Conservation (phyloP, 2,888 invertebrate genomes). For the Taenaris catops region DNA sequence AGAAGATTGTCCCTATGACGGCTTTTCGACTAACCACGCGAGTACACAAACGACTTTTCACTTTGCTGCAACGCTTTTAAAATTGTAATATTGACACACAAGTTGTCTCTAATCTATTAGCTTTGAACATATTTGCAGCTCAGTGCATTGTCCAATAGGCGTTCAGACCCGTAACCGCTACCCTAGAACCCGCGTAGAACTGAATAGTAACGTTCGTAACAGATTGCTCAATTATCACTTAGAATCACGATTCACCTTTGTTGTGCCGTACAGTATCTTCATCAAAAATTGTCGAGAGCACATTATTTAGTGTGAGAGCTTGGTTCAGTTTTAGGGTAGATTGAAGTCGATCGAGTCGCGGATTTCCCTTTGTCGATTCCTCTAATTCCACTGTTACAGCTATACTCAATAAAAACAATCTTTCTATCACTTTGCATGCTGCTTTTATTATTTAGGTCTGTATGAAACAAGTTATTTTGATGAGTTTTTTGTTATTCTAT, state of each 20-base stretch:
- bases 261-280: constrained; percentile 64
- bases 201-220: constrained; percentile 68
- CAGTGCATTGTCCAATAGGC: constrained; percentile 61
- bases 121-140: constrained; percentile 53
- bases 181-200: constrained; percentile 69
- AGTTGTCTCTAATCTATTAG: constrained; percentile 9
- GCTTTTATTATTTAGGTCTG: constrained; percentile 68
- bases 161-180: constrained; percentile 75
- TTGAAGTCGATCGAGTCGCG: constrained; percentile 66
- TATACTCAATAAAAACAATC: constrained; percentile 64
- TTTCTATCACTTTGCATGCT: constrained; percentile 73
- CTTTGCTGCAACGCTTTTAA: constrained; percentile 60
- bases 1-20: constrained; percentile 63
- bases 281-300: constrained; percentile 67
- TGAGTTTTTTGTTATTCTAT: constrained; percentile 30
- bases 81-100: constrained; percentile 9
- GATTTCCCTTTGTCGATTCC: constrained; percentile 57
- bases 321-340: constrained; percentile 72
- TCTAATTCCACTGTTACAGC: constrained; percentile 61
- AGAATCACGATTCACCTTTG: constrained; percentile 64
- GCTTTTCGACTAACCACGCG: constrained; percentile 75
- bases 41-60: constrained; percentile 71
- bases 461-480: constrained; percentile 40
- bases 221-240: constrained; percentile 66
- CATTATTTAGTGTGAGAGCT: constrained; percentile 70